A percentile compares a stretch with the other conserved stretches of the same genome.
Conservation (phyloP, 23 tunicate species). For the Aplidium turbinatum region DNA sequence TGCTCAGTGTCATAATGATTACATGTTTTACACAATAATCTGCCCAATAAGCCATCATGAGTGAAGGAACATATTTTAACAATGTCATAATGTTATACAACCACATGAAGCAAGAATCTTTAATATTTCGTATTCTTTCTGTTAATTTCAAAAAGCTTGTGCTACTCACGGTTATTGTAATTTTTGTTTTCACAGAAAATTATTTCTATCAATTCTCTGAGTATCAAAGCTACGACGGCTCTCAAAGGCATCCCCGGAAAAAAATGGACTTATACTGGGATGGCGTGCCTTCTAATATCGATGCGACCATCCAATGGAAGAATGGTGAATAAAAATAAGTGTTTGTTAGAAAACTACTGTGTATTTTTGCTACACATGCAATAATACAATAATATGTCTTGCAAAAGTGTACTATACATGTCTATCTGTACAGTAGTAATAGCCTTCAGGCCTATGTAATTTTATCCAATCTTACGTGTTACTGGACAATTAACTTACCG, state of each 20-base stretch:
- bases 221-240: constrained; percentile 50
- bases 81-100: not conserved
- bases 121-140: not conserved
- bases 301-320: constrained; percentile 82
- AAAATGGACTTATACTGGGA: constrained; percentile 39
- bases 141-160: not conserved
- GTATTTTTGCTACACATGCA: not conserved
- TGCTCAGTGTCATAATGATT: too few relatives aligned
- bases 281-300: constrained; percentile 43
- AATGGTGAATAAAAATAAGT: constrained; percentile 46
- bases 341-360: not conserved
- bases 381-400: too few relatives aligned
- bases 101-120: not conserved
- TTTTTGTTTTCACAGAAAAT: constrained; percentile 19
- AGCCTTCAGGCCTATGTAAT: too few relatives aligned
- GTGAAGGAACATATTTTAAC: not conserved
- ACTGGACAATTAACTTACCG: too few relatives aligned
- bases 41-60: not conserved
- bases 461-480: too few relatives aligned
- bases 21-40: not conserved
- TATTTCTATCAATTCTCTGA: constrained; percentile 51
- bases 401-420: too few relatives aligned
- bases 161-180: not conserved
- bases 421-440: too few relatives aligned
- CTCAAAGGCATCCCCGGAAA: not conserved